A percentile compares a stretch with the other conserved stretches of the same genome.
Conservation (phyloP, 2,113 vertebrate species). For the Tretioscincus oriximinensis region DNA sequence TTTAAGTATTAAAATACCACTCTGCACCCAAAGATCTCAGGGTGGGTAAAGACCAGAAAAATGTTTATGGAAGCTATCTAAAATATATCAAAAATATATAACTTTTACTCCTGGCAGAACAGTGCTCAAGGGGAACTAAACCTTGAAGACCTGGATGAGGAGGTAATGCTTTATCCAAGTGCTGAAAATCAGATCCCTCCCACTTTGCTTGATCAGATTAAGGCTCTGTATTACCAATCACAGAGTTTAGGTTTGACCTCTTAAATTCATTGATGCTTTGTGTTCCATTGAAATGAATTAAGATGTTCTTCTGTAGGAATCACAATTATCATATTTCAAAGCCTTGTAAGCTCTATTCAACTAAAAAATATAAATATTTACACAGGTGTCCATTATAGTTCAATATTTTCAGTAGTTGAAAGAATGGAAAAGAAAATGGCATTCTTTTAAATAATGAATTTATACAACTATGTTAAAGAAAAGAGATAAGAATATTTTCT, state of each 20-base stretch:
- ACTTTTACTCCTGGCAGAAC: too few species aligned
- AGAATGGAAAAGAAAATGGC: background rate
- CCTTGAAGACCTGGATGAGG: too few species aligned
- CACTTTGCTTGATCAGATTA: background rate
- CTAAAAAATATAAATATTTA: constrained; percentile 18
- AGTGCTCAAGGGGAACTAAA: too few species aligned
- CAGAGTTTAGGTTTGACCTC: background rate
- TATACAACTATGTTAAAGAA: background rate
- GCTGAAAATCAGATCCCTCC: background rate
- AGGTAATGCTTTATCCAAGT: too few species aligned
- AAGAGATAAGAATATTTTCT: constrained; percentile 18
- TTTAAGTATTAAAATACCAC: too few species aligned
- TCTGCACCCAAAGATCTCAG: too few species aligned
- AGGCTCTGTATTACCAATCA: background rate
- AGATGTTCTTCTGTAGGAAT: background rate
- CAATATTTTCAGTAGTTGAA: background rate
- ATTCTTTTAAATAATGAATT: constrained; percentile 17
- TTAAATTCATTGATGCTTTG: background rate
- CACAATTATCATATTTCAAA: background rate
- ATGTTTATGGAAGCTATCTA: too few species aligned
- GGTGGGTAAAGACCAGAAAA: too few species aligned
- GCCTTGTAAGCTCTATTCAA: background rate
- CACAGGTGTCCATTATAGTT: constrained; percentile 5
- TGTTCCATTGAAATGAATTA: background rate
- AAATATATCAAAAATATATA: too few species aligned